Percentiles rank a stretch among this genome's conserved stretches.
These are phyloP conservation scores for Otolemur garnettii DNA, from an alignment of 2,113 vertebrate genomes.

Conservation along the genomic window DNA sequence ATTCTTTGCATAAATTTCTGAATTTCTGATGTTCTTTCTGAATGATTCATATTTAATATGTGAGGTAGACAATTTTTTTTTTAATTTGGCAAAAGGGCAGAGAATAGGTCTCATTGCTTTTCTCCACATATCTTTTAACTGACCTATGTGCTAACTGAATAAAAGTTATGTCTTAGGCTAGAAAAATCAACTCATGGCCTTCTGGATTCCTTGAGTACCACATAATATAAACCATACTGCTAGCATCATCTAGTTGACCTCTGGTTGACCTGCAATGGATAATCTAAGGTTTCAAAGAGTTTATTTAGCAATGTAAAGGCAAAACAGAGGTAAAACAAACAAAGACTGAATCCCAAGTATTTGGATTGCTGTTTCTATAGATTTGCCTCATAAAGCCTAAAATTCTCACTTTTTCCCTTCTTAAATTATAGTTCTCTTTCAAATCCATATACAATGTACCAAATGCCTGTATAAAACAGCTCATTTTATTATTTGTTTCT, in stretches of 20 bases:
- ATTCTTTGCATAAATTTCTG: neutral
- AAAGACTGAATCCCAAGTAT: neutral
- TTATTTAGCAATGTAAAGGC: neutral
- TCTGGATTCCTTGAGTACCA: neutral
- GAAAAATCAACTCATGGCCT: neutral
- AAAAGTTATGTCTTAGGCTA: neutral
- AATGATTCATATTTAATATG: neutral
- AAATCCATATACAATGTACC: neutral
- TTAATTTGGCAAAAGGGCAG: neutral
- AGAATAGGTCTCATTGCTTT: neutral
- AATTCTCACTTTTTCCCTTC: neutral
- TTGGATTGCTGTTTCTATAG: neutral
- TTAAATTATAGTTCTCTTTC: neutral
- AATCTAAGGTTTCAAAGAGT: neutral
- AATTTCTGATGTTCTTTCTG: neutral
- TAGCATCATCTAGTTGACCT: neutral
- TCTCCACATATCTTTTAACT: neutral
- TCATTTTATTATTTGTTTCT: constrained; percentile 1
- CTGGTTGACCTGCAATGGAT: neutral
- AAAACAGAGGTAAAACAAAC: neutral
- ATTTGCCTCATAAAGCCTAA: neutral
- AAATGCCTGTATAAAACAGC: neutral
- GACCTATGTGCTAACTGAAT: neutral
- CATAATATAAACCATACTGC: neutral
- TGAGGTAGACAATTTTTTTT: neutral